Evolutionary conservation across 2,113 vertebrate species (phyloP).

Genomic region (Phainopepla nitens): DNA sequence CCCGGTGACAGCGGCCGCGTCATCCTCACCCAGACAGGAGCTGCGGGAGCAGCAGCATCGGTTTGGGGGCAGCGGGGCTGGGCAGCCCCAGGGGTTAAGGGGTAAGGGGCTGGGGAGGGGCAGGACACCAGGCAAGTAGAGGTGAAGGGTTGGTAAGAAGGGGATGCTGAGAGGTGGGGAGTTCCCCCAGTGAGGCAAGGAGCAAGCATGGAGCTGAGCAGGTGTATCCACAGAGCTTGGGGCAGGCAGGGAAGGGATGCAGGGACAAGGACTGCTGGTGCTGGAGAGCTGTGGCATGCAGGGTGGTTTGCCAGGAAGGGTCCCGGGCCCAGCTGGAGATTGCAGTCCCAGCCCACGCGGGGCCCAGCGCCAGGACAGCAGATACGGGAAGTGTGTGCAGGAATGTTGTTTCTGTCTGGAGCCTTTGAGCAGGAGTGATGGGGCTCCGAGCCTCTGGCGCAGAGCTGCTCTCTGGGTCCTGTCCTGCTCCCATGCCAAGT

Average conservation of each 20-base stretch:
- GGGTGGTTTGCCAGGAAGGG: neutral
- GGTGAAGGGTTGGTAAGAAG: neutral
- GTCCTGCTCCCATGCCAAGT: accelerated
- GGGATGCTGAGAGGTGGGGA: neutral
- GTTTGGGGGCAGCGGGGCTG: neutral
- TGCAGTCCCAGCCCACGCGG: neutral
- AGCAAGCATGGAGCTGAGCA: neutral
- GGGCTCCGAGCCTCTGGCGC: neutral
- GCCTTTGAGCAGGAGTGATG: neutral
- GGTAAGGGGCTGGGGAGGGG: no score
- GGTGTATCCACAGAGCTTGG: neutral
- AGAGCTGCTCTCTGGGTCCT: neutral
- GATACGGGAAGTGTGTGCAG: neutral
- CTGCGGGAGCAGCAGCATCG: neutral
- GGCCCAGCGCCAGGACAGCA: neutral
- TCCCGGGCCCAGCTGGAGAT: slow-evolving; percentile 34
- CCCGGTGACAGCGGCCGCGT: neutral
- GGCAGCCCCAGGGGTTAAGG: neutral
- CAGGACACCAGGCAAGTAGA: neutral
- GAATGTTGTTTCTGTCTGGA: slow-evolving; percentile 66
- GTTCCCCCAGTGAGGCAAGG: neutral
- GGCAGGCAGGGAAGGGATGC: neutral
- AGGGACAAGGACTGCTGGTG: accelerated
- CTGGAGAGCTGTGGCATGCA: accelerated
- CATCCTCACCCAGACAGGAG: neutral